A percentile compares a stretch with the other conserved stretches of the same genome.
These are phyloP conservation scores for Botrylloides violaceus DNA, from an alignment of 23 tunicate genomes.

Conservation along the genomic window DNA sequence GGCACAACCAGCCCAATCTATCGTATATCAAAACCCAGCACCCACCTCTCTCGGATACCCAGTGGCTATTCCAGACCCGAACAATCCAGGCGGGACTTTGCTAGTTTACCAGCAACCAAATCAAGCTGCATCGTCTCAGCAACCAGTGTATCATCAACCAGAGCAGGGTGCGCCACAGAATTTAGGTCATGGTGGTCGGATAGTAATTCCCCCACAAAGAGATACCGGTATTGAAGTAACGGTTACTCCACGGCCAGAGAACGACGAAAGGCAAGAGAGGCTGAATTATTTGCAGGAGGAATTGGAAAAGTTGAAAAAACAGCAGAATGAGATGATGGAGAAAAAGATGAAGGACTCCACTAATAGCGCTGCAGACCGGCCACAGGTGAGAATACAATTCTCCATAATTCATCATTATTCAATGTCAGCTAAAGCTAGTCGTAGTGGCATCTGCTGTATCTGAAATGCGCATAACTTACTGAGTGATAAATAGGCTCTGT, in stretches of 20 bases:
- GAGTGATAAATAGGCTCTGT: too few species aligned
- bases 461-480: too few species aligned
- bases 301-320: slow-evolving; percentile 58
- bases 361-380: background rate
- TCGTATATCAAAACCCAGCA: background rate
- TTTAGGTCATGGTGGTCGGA: background rate
- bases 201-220: slow-evolving; percentile 13
- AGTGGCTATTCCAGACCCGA: background rate
- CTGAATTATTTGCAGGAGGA: slow-evolving; percentile 61
- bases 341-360: slow-evolving; percentile 19
- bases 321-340: slow-evolving; percentile 42
- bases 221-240: background rate
- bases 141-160: background rate
- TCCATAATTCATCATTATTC: too few species aligned
- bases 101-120: slow-evolving; percentile 16
- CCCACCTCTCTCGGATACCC: slow-evolving; percentile 16
- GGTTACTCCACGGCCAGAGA: background rate
- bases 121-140: background rate
- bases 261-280: slow-evolving; percentile 38
- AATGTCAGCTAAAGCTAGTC: too few species aligned
- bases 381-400: background rate
- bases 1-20: background rate
- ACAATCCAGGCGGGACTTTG: slow-evolving; percentile 9
- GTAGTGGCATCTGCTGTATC: too few species aligned
- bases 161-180: background rate